A percentile compares a stretch with the other conserved stretches of the same genome.
phyloP scores from a whole-genome alignment of 1,140 invertebrate species.

The Brachionus asplanchnoidis region DNA sequence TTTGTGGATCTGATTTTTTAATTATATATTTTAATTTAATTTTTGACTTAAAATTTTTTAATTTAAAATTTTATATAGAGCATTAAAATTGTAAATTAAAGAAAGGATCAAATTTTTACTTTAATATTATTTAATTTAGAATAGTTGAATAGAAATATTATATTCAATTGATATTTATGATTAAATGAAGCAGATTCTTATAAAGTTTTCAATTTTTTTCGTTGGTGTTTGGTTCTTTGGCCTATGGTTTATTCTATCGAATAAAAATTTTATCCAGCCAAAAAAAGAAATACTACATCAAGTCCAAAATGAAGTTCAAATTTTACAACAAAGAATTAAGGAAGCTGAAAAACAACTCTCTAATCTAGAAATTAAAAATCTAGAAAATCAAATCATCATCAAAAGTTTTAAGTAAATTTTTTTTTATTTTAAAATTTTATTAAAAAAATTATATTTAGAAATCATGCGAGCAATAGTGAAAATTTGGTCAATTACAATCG shows the following conservation, averaged over 20 bases:
- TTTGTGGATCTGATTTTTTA: too few species aligned
- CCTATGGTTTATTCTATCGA: neutral
- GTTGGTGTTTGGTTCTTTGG: neutral
- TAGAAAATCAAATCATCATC: neutral
- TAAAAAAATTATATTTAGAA: neutral
- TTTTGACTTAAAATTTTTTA: too few species aligned
- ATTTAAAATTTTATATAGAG: too few species aligned
- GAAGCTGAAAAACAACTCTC: neutral
- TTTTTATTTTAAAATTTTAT: neutral
- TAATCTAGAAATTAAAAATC: neutral
- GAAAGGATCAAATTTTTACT: too few species aligned
- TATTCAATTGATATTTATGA: neutral
- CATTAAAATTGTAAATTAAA: too few species aligned
- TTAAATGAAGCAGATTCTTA: slow-evolving; percentile 15
- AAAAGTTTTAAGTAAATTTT: neutral
- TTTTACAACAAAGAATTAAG: neutral
- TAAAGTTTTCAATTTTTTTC: neutral
- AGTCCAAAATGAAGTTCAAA: neutral
- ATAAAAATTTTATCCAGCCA: neutral
- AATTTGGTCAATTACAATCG: too few species aligned
- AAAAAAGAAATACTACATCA: neutral
- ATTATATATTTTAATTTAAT: too few species aligned
- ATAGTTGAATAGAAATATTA: neutral
- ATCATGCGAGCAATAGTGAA: neutral
- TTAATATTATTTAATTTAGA: neutral